Conservation (phyloP, 2,113 vertebrate species). For the Siniperca knerii region DNA sequence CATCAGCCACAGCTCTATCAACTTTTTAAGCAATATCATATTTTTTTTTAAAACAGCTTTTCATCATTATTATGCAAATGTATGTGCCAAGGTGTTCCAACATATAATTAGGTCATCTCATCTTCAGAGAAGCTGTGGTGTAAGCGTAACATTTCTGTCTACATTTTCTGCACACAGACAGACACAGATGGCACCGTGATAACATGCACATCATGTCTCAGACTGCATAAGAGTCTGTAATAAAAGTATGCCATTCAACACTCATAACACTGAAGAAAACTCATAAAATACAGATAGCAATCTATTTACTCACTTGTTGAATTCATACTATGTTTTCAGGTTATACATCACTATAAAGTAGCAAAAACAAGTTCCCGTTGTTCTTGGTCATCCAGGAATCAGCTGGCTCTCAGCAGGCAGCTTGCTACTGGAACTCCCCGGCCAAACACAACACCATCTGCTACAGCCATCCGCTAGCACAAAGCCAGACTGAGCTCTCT, state of each 20-base stretch:
- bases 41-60: background rate
- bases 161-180: background rate
- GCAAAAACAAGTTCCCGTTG: slow-evolving; percentile 47
- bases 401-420: slow-evolving; percentile 38
- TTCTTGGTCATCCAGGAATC: slow-evolving; percentile 43
- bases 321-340: background rate
- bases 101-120: slow-evolving; percentile 15
- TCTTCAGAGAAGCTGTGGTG: background rate
- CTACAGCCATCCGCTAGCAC: slow-evolving; percentile 40
- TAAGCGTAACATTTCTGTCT: background rate
- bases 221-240: background rate
- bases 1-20: too few species aligned
- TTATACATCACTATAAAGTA: slow-evolving; percentile 3
- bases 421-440: slow-evolving; percentile 22
- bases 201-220: background rate
- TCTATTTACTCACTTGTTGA: background rate
- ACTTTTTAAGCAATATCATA: background rate
- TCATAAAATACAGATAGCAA: background rate
- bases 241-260: slow-evolving; percentile 12
- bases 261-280: background rate
- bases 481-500: slow-evolving; percentile 38
- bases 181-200: background rate
- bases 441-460: slow-evolving; percentile 72
- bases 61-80: background rate
- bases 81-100: background rate